Evolutionary conservation across 1,140 invertebrate species (phyloP), one percentile per base, ranked within the genome.

Genomic region (Ctenoplectra terminalis): DNA sequence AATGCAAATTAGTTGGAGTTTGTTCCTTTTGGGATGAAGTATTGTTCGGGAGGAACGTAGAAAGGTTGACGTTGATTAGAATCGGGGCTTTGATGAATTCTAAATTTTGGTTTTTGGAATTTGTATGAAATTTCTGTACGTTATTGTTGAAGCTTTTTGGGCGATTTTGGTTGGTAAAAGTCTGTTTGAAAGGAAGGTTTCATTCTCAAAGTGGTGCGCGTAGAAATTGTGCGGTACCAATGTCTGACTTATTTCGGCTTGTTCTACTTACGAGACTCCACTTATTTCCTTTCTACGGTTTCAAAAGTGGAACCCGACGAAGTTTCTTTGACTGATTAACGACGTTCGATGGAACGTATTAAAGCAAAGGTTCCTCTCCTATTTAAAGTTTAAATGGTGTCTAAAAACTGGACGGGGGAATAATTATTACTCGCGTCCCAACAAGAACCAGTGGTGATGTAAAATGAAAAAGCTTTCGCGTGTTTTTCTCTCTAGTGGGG

Each of bases 391-490:
- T 31, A 69, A 8, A 50, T 7, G 17, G 15, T 15, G 31, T 6
- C 37, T 23, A 46, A 58, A 29, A 77, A 63, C 40, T 13, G 13
- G 13, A 1, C 37, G n/a, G 0, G 23, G 29, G 37, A 37, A 29
- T 26, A 78, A 48, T 78, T 70, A 78, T 78, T 37, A 50, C 75
- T 37, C 29, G 40, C 52, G 4, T 31, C 6, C 8, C 13, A 26
- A 70, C 52, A 46, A 70, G 43, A 78, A 37, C 0, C 52, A 37
- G 11, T 50, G 23, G 17, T 13, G 6, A 46, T 15, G 34, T 48
- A 20, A 48, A 78, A 60, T 40, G 40, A n/a, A 37, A 69, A 78
- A 70, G 64, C 52, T 31, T 60, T 29, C 66, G 66, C 56, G 31
- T 48, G 75, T 70, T 78, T 77, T 70, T 46, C 15, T 29, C 34